Evolutionary conservation across 2,797 vertebrate species (phyloP).

Genomic region (Alauda arvensis): DNA sequence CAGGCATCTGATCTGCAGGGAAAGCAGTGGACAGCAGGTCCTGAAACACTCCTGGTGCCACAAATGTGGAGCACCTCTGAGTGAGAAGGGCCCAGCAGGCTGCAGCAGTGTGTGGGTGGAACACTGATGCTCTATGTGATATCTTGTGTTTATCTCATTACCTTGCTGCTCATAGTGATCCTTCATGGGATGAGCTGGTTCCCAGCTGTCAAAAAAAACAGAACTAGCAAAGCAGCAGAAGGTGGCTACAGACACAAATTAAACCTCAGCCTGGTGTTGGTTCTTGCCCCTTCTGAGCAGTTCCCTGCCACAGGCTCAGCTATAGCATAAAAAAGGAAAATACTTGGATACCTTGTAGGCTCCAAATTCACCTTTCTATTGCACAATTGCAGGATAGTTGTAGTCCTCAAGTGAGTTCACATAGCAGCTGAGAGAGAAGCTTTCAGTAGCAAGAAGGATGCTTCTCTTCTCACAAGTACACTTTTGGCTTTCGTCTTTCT

Average conservation of each 20-base stretch:
- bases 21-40: neutral
- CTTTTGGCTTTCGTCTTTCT: neutral
- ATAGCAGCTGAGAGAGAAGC: neutral
- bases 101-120: neutral
- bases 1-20: neutral
- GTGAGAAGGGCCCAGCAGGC: neutral
- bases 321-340: neutral
- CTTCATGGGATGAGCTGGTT: neutral
- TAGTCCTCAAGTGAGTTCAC: neutral
- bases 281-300: neutral
- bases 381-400: neutral
- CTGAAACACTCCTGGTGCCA: neutral
- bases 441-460: neutral
- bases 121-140: neutral
- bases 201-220: neutral
- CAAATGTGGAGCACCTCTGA: neutral
- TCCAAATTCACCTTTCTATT: neutral
- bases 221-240: neutral
- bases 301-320: rapidly evolving
- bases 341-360: neutral
- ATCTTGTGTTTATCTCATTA: neutral
- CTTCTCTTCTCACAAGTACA: neutral
- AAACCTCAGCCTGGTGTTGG: neutral
- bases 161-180: neutral
- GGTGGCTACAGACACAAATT: neutral